Evolutionary conservation across 1,140 invertebrate species (phyloP).

Genomic region (Macrobrachium rosenbergii): DNA sequence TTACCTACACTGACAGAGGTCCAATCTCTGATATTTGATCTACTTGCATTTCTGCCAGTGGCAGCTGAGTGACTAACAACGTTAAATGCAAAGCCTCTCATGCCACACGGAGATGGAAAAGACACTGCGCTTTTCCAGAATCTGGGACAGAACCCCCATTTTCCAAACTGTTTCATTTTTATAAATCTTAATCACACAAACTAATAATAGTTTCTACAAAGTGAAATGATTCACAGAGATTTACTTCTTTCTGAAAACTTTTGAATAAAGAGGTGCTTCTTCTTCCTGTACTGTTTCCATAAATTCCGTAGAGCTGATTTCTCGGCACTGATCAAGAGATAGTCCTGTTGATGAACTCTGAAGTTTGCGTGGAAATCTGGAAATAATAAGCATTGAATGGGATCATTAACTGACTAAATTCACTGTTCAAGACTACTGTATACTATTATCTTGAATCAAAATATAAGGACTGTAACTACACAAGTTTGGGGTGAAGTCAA

Average conservation of each 20-base stretch:
- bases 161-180: background rate
- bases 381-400: background rate
- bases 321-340: slow-evolving; percentile 26
- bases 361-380: slow-evolving; percentile 44
- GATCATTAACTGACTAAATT: background rate
- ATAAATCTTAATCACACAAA: background rate
- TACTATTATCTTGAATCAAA: background rate
- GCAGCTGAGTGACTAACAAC: no score
- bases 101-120: no score
- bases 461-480: background rate
- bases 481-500: background rate
- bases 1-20: background rate
- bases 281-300: slow-evolving; percentile 23
- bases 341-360: slow-evolving; percentile 51
- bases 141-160: background rate
- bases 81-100: no score
- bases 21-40: background rate
- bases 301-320: slow-evolving; percentile 36
- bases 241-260: slow-evolving; percentile 27
- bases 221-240: background rate
- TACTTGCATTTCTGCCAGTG: background rate
- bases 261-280: slow-evolving; percentile 1
- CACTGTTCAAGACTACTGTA: background rate
- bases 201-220: background rate
- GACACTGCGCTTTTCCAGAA: background rate